These are phyloP conservation scores for Arge pagana DNA, from an alignment of 2,888 invertebrate genomes.

Conservation along the genomic window DNA sequence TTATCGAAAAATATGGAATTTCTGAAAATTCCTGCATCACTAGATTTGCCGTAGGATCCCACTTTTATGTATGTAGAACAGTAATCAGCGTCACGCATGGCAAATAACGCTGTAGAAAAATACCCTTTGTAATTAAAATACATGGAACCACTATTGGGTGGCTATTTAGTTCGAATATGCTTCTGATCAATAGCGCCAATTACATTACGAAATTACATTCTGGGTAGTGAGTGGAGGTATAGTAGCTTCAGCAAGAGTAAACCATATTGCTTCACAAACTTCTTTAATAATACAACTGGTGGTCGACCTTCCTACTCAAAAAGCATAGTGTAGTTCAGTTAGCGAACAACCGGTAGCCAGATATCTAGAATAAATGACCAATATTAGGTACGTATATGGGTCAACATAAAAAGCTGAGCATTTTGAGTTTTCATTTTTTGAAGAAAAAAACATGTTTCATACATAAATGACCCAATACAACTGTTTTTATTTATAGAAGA, in stretches of 20 bases:
- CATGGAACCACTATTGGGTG: conserved; percentile 31
- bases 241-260: conserved; percentile 21
- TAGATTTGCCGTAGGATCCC: conserved; percentile 35
- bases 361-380: conserved; percentile 24
- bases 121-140: conserved; percentile 37
- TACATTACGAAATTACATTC: conserved; percentile 32
- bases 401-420: too few relatives aligned
- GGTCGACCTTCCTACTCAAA: conserved; percentile 29
- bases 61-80: conserved; percentile 34
- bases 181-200: conserved; percentile 20
- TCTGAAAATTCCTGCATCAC: conserved; percentile 39
- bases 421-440: too few relatives aligned
- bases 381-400: too few relatives aligned
- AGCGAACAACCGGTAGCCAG: conserved; percentile 20
- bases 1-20: conserved; percentile 35
- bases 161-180: not conserved
- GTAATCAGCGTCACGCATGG: conserved; percentile 33
- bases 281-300: conserved; percentile 28
- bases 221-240: conserved; percentile 27
- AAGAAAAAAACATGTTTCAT: too few relatives aligned
- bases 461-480: too few relatives aligned
- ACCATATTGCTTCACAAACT: conserved; percentile 33
- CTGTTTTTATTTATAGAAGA: conserved; percentile 30
- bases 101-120: conserved; percentile 32
- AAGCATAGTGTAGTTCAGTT: conserved; percentile 6